These are phyloP conservation scores for Dexiosoma caninum DNA, from an alignment of 2,888 invertebrate species.

Conservation along the genomic window DNA sequence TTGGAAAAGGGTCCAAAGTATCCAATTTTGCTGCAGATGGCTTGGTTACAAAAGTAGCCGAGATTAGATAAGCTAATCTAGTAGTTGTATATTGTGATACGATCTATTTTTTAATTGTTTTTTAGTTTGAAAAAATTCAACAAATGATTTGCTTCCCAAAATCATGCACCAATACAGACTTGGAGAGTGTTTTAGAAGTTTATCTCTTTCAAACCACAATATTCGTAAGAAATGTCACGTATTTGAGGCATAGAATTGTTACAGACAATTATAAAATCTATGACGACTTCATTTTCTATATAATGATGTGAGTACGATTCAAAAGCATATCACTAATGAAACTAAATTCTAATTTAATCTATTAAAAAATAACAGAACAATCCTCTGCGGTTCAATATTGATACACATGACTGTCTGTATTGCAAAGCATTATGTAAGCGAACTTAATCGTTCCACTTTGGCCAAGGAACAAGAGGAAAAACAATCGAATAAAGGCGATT, in stretches of 20 bases:
- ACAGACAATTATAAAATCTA: conserved; percentile 67
- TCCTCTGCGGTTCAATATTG: conserved; percentile 52
- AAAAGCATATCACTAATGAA: background rate
- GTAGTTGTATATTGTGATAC: too few relatives aligned
- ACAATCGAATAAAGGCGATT: background rate
- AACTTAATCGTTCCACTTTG: conserved; percentile 37
- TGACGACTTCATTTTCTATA: conserved; percentile 69
- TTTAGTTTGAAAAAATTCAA: conserved; percentile 67
- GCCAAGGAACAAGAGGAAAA: background rate
- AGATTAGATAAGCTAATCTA: too few relatives aligned
- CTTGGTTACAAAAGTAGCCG: too few relatives aligned
- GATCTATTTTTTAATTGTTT: too few relatives aligned
- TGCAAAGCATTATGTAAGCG: conserved; percentile 40
- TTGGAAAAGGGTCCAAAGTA: too few relatives aligned
- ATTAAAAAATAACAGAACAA: conserved; percentile 58
- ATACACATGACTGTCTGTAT: conserved; percentile 58
- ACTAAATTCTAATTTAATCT: background rate
- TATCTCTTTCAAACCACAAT: conserved; percentile 68
- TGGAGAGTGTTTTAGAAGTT: conserved; percentile 69
- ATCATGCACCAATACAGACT: conserved; percentile 68
- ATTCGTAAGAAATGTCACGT: conserved; percentile 69
- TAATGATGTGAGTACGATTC: conserved; percentile 67
- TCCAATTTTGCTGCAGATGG: too few relatives aligned
- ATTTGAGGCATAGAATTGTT: conserved; percentile 67
- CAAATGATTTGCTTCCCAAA: conserved; percentile 71